Evolutionary conservation across 2,888 invertebrate species (phyloP), one percentile per base, ranked within the genome.

Genomic region (Apoda limacodes): DNA sequence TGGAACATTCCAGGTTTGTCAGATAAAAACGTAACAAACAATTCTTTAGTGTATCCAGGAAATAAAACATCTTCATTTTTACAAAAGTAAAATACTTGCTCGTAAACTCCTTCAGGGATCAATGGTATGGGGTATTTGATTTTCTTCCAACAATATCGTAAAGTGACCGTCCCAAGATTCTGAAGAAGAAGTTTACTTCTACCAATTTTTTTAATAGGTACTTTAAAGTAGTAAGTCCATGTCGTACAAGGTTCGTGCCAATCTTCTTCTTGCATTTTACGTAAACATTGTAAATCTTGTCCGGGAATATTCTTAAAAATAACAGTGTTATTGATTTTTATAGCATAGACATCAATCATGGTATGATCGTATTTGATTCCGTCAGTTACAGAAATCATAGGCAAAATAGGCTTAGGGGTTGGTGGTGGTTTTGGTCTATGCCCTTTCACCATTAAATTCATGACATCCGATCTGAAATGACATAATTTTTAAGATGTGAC

Each of bases 1-100:
- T 45, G 60, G 22, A 56, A 72, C 5, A 74, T 60, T 2, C 71
- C 70, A 2, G 72, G 53, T 12, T 46, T 48, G 4, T 60, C 54
- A 2, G 80, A 65, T 25, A 72, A 46, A 44, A 84, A 86, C 40
- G 80, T 83, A 17, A 85, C 63, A 9, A 47, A 56, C 23, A 85
- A 43, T 15, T 66, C 43, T 22, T 63, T 63, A 3, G 47, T 60
- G 42, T 83, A 74, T 1, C 83, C 82, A 1, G 85, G 85, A 1
- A 70, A 54, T 22, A 86, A 37, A 1, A 82, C 50, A 10, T 76
- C 66, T 49, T 82, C 82, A 39, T 82, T 83, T 55, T 83, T 85
- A 34, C 83, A 75, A 36, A 86, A 86, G 48, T 70, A 84, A 47
- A 85, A 86, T 1, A 65, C 64, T 49, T 69, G 78, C 22, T 58